Evolutionary conservation across 2,888 invertebrate species (phyloP).

Genomic region (Listrodromus nycthemerus): DNA sequence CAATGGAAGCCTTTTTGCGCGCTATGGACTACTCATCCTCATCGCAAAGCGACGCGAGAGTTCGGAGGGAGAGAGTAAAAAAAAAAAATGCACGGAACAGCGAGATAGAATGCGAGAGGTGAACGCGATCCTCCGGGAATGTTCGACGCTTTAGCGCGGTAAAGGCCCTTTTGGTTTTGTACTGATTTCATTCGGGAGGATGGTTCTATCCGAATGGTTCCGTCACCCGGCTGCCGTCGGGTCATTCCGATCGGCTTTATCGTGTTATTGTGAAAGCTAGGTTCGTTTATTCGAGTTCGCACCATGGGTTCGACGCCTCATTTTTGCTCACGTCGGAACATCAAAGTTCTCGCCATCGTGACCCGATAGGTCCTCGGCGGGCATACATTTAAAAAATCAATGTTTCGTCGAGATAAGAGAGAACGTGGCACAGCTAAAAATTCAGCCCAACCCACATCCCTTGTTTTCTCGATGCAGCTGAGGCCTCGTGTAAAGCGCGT

Average conservation of each 20-base stretch:
- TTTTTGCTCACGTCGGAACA: neutral
- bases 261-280: slow-evolving; percentile 22
- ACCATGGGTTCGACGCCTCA: neutral
- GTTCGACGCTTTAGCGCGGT: slow-evolving; percentile 64
- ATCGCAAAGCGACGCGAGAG: slow-evolving; percentile 51
- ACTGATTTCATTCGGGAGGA: slow-evolving; percentile 52
- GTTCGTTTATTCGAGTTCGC: neutral
- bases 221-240: slow-evolving; percentile 1
- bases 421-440: neutral
- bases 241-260: slow-evolving; percentile 19
- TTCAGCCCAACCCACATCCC: neutral
- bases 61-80: slow-evolving; percentile 29
- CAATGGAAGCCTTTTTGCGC: slow-evolving; percentile 79
- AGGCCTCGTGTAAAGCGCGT: neutral
- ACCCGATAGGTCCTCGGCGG: no score
- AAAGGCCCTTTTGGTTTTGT: slow-evolving; percentile 63
- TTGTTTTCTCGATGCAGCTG: neutral
- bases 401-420: neutral
- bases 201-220: slow-evolving; percentile 54
- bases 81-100: slow-evolving; percentile 29
- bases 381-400: no score
- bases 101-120: slow-evolving; percentile 47
- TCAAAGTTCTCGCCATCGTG: neutral
- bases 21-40: slow-evolving; percentile 61
- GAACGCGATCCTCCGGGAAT: slow-evolving; percentile 59